Base-by-base conservation (phyloP, 2,113 vertebrate genomes). In the Coturnix japonica region DNA sequence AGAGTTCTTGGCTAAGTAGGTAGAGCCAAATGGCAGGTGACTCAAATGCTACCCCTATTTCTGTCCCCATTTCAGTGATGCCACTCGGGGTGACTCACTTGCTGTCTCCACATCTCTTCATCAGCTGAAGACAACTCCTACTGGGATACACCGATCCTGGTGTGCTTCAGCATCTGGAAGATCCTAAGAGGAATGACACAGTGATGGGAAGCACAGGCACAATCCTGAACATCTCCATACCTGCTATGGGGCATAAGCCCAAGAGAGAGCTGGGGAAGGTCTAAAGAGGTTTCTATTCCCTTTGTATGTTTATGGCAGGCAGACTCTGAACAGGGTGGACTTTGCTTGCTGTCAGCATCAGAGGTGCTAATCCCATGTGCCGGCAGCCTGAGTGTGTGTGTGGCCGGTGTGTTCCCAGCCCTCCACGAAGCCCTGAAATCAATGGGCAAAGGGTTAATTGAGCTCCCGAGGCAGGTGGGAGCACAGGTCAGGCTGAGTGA, bases 391-490 rank as follows among this genome's bases (percentile, higher is more conserved):
- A 51, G 17, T 12, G 18, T 64, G 47, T 43, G 47, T 54, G 60
- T 78, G 47, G 47, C 60, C 49, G 3, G 35, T 13, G n/a, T 23
- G 11, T 54, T 65, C 75, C 47, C 31, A 31, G 73, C 37, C 31
- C 33, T 67, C 49, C 18, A 7, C 5, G 64, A 31, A 84, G 26
- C 54, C 28, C 46, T 2, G 0, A 28, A 74, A 37, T 35, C 81
- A 47, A 33, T 17, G 66, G 11, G 31, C 67, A 39, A 96, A 95
- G 91, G 85, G 96, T 96, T 93, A 96, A 96, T 49, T 5, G 8
- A 59, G 96, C 90, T 96, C 86, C 61, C 85, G 28, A 91, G 72
- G 78, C 91, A 96, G 91, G 96, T 96, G 92, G 93, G 95, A 96
- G 93, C 53, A 11, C 7, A 1, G 81, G 53, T 72, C 89, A 85